phyloP scores from a whole-genome alignment of 2,888 invertebrate species.

The Megamerina dolium region DNA sequence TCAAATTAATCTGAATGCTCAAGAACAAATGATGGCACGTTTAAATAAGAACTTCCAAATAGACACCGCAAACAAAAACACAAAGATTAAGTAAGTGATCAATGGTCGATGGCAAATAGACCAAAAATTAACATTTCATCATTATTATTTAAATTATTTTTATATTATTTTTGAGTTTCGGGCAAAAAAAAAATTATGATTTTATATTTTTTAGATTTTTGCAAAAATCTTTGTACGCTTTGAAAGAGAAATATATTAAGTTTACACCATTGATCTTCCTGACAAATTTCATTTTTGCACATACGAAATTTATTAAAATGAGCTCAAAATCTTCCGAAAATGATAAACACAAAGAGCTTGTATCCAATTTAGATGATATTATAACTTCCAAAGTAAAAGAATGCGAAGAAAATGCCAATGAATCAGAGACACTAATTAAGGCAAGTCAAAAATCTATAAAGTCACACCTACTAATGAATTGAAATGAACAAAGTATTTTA shows the following conservation, averaged over 20 bases:
- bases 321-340: neutral
- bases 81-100: constrained; percentile 37
- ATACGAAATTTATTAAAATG: constrained; percentile 31
- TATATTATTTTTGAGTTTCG: constrained; percentile 35
- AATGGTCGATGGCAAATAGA: neutral
- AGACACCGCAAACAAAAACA: constrained; percentile 31
- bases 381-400: constrained; percentile 22
- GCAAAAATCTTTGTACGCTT: constrained; percentile 34
- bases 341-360: neutral
- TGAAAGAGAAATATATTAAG: constrained; percentile 46
- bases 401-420: constrained; percentile 13
- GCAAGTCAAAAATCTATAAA: too few species aligned
- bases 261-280: constrained; percentile 47
- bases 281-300: constrained; percentile 41
- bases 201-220: constrained; percentile 33
- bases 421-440: constrained; percentile 32
- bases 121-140: too few species aligned
- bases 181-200: constrained; percentile 47
- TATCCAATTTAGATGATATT: constrained; percentile 17
- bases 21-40: constrained; percentile 25
- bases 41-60: constrained; percentile 31
- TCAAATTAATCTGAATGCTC: constrained; percentile 23
- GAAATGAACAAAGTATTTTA: too few species aligned
- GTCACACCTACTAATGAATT: too few species aligned
- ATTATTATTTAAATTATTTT: constrained; percentile 32